Evolutionary conservation across 2,113 vertebrate species (phyloP).

Genomic region (Ceyx margarethae): DNA sequence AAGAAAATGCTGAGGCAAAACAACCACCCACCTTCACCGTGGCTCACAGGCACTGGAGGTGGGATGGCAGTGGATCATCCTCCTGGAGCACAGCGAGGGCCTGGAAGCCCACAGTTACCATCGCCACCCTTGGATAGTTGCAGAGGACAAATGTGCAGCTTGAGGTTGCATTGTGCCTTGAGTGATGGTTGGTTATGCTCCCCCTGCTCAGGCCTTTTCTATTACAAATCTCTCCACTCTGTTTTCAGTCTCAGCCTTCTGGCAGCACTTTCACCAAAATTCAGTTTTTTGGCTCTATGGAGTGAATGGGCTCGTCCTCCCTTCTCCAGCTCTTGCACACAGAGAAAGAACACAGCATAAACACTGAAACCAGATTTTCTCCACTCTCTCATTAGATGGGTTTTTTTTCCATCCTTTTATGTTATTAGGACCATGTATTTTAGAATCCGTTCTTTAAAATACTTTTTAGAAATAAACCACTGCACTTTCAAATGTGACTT

Average conservation of each 20-base stretch:
- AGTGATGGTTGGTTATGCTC: neutral
- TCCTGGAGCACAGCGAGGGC: fast-evolving
- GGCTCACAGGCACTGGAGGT: neutral
- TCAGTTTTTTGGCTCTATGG: neutral
- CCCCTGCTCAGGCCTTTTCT: neutral
- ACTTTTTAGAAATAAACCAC: neutral
- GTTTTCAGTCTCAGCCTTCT: neutral
- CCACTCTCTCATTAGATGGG: neutral
- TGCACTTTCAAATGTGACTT: neutral
- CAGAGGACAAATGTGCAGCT: neutral
- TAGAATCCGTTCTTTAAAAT: neutral
- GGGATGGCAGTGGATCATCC: neutral
- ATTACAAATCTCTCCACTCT: neutral
- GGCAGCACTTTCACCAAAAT: neutral
- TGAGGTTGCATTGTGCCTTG: neutral
- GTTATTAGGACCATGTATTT: neutral
- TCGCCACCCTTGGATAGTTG: fast-evolving
- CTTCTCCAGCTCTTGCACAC: neutral
- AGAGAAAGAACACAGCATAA: neutral
- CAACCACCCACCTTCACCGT: fast-evolving
- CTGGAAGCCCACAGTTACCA: neutral
- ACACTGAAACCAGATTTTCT: neutral
- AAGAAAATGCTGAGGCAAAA: neutral
- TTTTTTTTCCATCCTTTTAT: neutral
- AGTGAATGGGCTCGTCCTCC: neutral